Evolutionary conservation across 53 echinoderm and acorn worm genomes (phyloP), one percentile per base, ranked within the genome.

Genomic region (Holothuria leucospilota): DNA sequence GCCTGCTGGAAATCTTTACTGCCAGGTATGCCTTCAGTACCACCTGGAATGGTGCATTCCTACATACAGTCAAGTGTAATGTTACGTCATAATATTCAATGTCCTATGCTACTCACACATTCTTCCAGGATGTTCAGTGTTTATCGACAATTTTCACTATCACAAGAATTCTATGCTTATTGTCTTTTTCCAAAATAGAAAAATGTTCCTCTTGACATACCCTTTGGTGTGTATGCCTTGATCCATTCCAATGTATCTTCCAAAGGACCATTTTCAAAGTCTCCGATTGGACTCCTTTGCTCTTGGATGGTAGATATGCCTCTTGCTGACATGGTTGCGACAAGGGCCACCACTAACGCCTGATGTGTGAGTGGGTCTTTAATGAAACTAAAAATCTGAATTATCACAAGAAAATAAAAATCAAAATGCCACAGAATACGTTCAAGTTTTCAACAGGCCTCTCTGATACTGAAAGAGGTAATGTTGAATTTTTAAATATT

Each of bases 181-280:
- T 34, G 34, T 3, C 34, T 34, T 34, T 34, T 34, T 34, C 34
- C 1, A 34, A 34, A 34, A 40, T 5, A 40, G 40, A 8, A 46
- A 16, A 56, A 15, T 56, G 18, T 56, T 56, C 18, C 18, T 56
- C 18, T 15, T 56, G 16, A 21, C 51, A 46, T 86, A 96, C 96
- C 82, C 86, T 88, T 71, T 29, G 94, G 91, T 23, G 94, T 93
- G 78, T 93, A 89, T 12, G 91, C 87, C 25, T 87, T 96, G 73
- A 95, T 89, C 96, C 96, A 96, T 82, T 96, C 93, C 18, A 96
- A 85, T 38, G 93, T 56, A 53, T 92, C 93, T 68, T 96, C 96
- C 53, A 95, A 93, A 2, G 93, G 94, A 5, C 77, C 86, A 61
- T 96, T 95, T 26, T 87, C 87, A 71, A 94, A 96, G 87, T 96